Base-by-base conservation (phyloP, 2,888 invertebrate genomes). In the Cantharis flavilabris region DNA sequence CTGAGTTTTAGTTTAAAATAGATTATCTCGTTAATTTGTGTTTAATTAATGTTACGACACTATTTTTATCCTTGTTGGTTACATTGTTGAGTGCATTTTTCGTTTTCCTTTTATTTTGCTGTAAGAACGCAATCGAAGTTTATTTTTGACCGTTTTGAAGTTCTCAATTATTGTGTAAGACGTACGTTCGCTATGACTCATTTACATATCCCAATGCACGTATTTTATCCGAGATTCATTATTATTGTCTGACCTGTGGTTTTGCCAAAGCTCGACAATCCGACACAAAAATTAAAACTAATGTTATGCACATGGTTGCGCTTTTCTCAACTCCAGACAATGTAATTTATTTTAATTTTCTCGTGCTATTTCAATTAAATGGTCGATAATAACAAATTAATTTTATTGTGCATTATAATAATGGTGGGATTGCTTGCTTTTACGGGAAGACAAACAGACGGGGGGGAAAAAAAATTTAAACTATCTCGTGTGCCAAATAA, bases 1-100 rank as follows among this genome's bases (percentile, higher is more conserved):
- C 84, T 81, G 81, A 82, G 83, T 83, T 83, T 84, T 83, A 82
- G 80, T 84, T 85, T 83, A 85, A 86, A 86, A 86, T 86, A 86
- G 85, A 85, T 83, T 82, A 79, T 78, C 76, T 76, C 72, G 80
- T 79, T 80, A 81, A 81, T 81, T 81, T 81, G 77, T 74, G 74
- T 26, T 77, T 77, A 77, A 77, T 77, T 77, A 77, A 74, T 62
- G 63, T 62, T 71, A 69, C 69, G 16, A 28, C 30, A 70, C 70
- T 74, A 72, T 77, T 75, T 71, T 72, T 70, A 70, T 77, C 77
- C 62, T 73, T 70, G 77, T 77, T 72, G 64, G 71, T 14, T 62
- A 70, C 75, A 77, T 74, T 77, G 77, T 75, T 69, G 14, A 14
- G 16, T 72, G 69, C 33, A 65, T 75, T 65, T 70, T 74, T 18